A percentile compares a stretch with the other conserved stretches of the same genome.
These are phyloP conservation scores for Simalia tracyae DNA, from an alignment of 2,797 vertebrate genomes.

Conservation along the genomic window DNA sequence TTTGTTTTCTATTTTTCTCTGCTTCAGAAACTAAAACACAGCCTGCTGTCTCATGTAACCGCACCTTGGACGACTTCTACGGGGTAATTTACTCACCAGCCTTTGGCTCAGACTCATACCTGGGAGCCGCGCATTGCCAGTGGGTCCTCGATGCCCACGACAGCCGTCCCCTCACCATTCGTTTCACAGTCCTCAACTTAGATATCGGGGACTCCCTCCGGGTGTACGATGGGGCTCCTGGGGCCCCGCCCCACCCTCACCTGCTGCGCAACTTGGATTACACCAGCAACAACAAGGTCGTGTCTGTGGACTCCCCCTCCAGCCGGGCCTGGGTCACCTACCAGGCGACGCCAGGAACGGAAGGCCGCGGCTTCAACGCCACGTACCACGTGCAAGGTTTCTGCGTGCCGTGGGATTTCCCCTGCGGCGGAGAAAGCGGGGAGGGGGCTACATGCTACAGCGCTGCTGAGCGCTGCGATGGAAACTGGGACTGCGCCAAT, in stretches of 20 bases:
- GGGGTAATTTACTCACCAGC: slow-evolving; percentile 83
- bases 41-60: slow-evolving; percentile 56
- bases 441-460: slow-evolving; percentile 80
- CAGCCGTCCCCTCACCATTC: slow-evolving; percentile 81
- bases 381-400: slow-evolving; percentile 87
- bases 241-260: slow-evolving; percentile 25
- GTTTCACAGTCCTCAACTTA: slow-evolving; percentile 81
- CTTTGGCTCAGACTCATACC: slow-evolving; percentile 48
- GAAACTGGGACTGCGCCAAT: slow-evolving; percentile 86
- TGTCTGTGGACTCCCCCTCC: slow-evolving; percentile 83
- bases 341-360: slow-evolving; percentile 66
- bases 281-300: slow-evolving; percentile 79
- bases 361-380: slow-evolving; percentile 83
- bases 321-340: slow-evolving; percentile 81
- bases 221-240: slow-evolving; percentile 74
- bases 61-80: slow-evolving; percentile 83
- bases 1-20: background rate
- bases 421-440: slow-evolving; percentile 81
- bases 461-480: slow-evolving; percentile 82
- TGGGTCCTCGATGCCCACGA: slow-evolving; percentile 88
- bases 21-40: background rate
- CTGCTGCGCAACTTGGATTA: slow-evolving; percentile 73
- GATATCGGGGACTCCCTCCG: slow-evolving; percentile 76
- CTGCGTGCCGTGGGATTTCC: slow-evolving; percentile 86
- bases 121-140: slow-evolving; percentile 68